These are phyloP conservation scores for Oxyruncus cristatus DNA, from an alignment of 2,113 vertebrate species.

Conservation along the genomic window DNA sequence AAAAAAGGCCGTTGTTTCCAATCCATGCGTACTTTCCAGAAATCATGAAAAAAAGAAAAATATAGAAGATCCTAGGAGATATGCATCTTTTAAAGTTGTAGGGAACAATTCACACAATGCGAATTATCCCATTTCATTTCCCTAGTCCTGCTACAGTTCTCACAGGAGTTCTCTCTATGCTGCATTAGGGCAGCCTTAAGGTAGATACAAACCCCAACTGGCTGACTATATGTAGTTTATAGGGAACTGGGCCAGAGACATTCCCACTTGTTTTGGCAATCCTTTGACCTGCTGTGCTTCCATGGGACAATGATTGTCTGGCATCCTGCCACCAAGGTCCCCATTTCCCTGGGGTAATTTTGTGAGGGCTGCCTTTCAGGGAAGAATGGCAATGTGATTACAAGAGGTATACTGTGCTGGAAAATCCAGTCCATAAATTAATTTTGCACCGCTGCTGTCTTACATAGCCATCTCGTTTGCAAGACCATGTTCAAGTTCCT, in stretches of 20 bases:
- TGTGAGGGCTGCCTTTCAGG: background rate
- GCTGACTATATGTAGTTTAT: background rate
- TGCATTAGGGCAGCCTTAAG: background rate
- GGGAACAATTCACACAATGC: background rate
- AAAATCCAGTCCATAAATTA: background rate
- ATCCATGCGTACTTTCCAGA: background rate
- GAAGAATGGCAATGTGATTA: background rate
- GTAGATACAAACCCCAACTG: background rate
- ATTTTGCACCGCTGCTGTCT: background rate
- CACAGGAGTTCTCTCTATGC: background rate
- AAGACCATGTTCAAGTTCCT: rapidly evolving
- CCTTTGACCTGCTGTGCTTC: background rate
- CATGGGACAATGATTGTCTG: background rate
- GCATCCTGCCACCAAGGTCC: rapidly evolving
- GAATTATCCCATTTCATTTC: background rate
- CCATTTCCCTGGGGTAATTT: background rate
- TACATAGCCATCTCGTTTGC: background rate
- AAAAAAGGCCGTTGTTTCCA: background rate
- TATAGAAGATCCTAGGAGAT: background rate
- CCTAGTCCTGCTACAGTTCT: background rate
- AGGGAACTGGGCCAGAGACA: background rate
- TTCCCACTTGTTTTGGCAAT: background rate
- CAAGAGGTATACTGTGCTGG: background rate
- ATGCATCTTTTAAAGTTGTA: background rate
- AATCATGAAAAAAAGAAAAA: background rate